Evolutionary conservation across 2,888 invertebrate genomes (phyloP), one percentile per base, ranked within the genome.

Genomic region (Pollenia griseotomentosa): DNA sequence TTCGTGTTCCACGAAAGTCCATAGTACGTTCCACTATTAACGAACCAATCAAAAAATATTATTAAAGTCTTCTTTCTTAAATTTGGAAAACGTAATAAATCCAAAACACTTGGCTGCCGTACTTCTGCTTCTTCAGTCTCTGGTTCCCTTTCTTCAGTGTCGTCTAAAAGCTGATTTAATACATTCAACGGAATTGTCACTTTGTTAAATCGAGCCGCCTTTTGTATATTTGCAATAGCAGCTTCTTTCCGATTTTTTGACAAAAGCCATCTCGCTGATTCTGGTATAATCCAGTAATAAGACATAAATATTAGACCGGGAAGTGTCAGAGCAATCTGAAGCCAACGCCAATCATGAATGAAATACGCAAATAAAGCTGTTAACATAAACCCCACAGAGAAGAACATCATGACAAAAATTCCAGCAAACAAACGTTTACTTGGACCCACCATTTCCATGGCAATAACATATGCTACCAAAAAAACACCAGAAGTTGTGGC

Each of bases 251-350:
- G 94, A 53, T 95, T 95, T 90, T 96, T 95, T 0, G 95, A 95
- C 74, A 96, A 90, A 84, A 96, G 92, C 96, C 96, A 97, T 70
- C 96, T 94, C 9, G 95, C 95, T 0, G 96, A 96, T 92, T 97
- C 96, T 0, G 96, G 96, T 90, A 97, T 95, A 84, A 96, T 95
- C 96, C 96, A 96, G 94, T 96, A 96, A 91, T 96, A 96, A 70
- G 94, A 93, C 89, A 96, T 94, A 90, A 96, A 96, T 8, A 95
- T 90, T 11, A 96, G 89, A 19, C 96, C 96, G 0, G 97, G 96
- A 63, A 96, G 90, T 0, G 96, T 96, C 53, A 96, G 93, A 3
- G 95, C 96, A 46, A 96, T 94, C 92, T 96, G 96, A 75, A 97
- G 93, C 90, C 94, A 94, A 89, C 96, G 94, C 96, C 96, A 97